Conservation (phyloP, 2,888 invertebrate genomes). For the Prenolepis imparis region DNA sequence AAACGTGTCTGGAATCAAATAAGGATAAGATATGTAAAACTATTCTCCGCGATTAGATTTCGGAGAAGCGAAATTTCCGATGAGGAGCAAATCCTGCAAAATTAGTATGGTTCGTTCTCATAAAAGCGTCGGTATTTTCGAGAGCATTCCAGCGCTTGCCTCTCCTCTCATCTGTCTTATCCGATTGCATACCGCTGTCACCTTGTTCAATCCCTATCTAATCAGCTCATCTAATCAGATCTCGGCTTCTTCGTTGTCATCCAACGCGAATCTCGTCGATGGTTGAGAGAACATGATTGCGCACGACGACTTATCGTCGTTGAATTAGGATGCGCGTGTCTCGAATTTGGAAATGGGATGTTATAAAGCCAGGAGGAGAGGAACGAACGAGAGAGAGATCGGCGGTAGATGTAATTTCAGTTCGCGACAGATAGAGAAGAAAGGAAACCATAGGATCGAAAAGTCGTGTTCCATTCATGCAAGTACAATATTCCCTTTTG, state of each 20-base stretch:
- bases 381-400: slow-evolving; percentile 10
- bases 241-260: slow-evolving; percentile 18
- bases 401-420: slow-evolving; percentile 29
- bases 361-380: slow-evolving; percentile 16
- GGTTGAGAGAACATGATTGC: slow-evolving; percentile 15
- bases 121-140: slow-evolving; percentile 22
- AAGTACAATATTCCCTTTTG: slow-evolving; percentile 31
- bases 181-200: not conserved
- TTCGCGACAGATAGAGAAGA: not conserved
- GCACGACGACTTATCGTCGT: slow-evolving; percentile 30
- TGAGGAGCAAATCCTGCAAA: slow-evolving; percentile 24
- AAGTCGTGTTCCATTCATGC: slow-evolving; percentile 41
- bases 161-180: slow-evolving; percentile 17
- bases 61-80: slow-evolving; percentile 36
- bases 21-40: slow-evolving; percentile 39
- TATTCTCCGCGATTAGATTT: slow-evolving; percentile 1
- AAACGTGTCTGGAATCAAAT: slow-evolving; percentile 46
- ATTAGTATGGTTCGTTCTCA: slow-evolving; percentile 27
- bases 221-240: slow-evolving; percentile 33
- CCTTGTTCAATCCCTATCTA: slow-evolving; percentile 28
- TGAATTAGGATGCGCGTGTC: slow-evolving; percentile 39
- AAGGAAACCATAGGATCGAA: slow-evolving; percentile 24
- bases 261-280: slow-evolving; percentile 23
- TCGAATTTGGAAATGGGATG: slow-evolving; percentile 21
- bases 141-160: not conserved